A percentile compares a stretch with the other conserved stretches of the same genome.
Evolutionary conservation across 2,888 invertebrate genomes (phyloP).

Genomic region (Agrypnus murinus): DNA sequence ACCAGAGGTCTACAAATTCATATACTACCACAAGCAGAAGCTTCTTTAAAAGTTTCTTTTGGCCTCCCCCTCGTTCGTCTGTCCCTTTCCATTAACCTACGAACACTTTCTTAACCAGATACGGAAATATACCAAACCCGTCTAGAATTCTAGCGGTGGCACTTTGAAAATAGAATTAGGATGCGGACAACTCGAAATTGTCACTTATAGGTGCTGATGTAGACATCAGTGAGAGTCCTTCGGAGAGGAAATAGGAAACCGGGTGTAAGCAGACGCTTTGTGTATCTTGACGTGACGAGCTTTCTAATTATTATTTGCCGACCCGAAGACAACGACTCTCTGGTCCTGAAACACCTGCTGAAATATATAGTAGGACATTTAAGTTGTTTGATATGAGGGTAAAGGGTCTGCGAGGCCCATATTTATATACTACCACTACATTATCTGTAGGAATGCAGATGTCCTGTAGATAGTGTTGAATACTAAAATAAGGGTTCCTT

Average conservation of each 20-base stretch:
- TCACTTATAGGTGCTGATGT: slow-evolving; percentile 33
- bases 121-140: background rate
- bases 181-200: slow-evolving; percentile 31
- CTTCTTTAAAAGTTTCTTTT: slow-evolving; percentile 31
- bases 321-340: background rate
- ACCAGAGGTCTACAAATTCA: slow-evolving; percentile 10
- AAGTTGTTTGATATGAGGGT: background rate
- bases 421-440: background rate
- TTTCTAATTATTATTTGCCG: slow-evolving; percentile 31
- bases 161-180: slow-evolving; percentile 30
- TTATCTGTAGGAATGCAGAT: too few relatives aligned
- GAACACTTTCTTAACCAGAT: background rate
- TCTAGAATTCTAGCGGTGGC: background rate
- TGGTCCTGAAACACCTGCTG: background rate
- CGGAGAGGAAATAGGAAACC: slow-evolving; percentile 22
- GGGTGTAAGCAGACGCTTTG: slow-evolving; percentile 20
- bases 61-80: too few relatives aligned
- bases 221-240: slow-evolving; percentile 12
- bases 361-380: slow-evolving; percentile 13
- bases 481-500: too few relatives aligned
- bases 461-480: too few relatives aligned
- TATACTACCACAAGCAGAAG: too few relatives aligned
- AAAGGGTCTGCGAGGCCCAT: slow-evolving; percentile 6
- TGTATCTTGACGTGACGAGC: slow-evolving; percentile 33
- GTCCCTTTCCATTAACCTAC: slow-evolving; percentile 20